Evolutionary conservation across 2,888 invertebrate genomes (phyloP).

Genomic region (Catocala fraxini): DNA sequence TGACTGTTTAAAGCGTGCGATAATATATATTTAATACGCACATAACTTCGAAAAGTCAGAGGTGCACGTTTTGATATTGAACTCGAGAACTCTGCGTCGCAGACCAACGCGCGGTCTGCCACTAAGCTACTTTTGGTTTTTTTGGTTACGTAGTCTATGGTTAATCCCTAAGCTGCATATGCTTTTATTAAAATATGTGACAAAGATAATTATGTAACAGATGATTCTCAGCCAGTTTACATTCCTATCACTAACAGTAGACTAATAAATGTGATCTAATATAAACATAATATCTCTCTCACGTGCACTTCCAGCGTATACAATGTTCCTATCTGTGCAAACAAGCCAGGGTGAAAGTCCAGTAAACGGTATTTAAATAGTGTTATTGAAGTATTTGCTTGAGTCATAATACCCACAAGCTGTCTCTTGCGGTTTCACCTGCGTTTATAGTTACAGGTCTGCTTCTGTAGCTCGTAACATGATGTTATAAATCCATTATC

Average conservation of each 20-base stretch:
- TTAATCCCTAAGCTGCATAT: neutral
- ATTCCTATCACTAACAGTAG: neutral
- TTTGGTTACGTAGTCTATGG: too few relatives aligned
- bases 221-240: neutral
- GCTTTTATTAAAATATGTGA: neutral
- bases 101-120: too few relatives aligned
- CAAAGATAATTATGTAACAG: neutral
- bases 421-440: too few relatives aligned
- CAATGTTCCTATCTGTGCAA: constrained; percentile 5
- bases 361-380: constrained; percentile 3
- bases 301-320: constrained; percentile 6
- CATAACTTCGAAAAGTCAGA: too few relatives aligned
- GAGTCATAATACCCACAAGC: neutral
- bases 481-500: too few relatives aligned
- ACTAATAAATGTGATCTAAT: constrained; percentile 1
- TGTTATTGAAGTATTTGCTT: neutral
- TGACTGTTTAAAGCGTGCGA: too few relatives aligned
- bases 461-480: too few relatives aligned
- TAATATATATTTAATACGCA: too few relatives aligned
- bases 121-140: too few relatives aligned
- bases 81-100: too few relatives aligned
- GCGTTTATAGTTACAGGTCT: too few relatives aligned
- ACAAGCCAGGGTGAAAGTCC: constrained; percentile 11
- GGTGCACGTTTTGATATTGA: too few relatives aligned
- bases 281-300: constrained; percentile 6